Evolutionary conservation across 2,797 vertebrate genomes (phyloP).

Genomic region (Argyrosomus regius): DNA sequence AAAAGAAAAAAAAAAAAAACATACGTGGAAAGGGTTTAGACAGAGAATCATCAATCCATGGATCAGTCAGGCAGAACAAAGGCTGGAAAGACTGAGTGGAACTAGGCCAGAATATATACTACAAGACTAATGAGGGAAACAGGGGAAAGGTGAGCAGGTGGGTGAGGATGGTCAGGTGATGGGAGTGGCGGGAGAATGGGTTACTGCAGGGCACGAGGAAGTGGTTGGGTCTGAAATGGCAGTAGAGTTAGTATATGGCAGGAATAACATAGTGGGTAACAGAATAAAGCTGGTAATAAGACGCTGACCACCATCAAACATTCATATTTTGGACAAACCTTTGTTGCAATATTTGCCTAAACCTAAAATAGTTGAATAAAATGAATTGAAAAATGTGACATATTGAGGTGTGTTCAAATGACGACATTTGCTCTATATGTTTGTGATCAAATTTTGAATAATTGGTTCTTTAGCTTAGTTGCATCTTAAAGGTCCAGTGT

Average conservation of each 20-base stretch:
- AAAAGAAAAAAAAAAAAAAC: too few relatives aligned
- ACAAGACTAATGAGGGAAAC: background rate
- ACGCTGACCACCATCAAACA: background rate
- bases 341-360: background rate
- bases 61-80: background rate
- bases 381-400: background rate
- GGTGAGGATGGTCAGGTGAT: background rate
- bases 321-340: background rate
- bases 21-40: background rate
- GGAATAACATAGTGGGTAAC: background rate
- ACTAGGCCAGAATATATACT: background rate
- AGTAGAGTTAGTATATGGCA: background rate
- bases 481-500: background rate
- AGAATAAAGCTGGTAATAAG: background rate
- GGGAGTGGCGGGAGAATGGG: background rate
- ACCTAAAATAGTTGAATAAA: background rate
- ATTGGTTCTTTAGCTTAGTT: background rate
- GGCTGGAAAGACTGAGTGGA: background rate
- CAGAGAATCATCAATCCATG: background rate
- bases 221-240: too few relatives aligned
- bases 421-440: background rate
- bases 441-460: background rate
- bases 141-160: background rate
- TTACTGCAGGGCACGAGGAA: background rate
- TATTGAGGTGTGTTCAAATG: background rate